These are phyloP conservation scores for Selene dorsalis DNA, from an alignment of 2,797 vertebrate species.

Conservation along the genomic window DNA sequence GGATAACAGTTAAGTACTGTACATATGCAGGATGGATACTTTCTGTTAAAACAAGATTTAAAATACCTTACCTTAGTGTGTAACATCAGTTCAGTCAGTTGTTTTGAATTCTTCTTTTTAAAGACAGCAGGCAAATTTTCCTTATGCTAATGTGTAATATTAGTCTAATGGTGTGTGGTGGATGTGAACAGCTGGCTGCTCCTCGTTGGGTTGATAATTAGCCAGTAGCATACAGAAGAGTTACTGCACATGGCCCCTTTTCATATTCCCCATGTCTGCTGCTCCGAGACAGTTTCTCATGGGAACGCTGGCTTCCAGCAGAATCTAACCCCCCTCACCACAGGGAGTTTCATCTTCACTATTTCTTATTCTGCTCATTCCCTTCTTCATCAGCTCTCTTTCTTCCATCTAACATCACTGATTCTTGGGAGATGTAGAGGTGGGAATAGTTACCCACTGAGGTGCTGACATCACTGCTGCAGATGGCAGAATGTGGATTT, in stretches of 20 bases:
- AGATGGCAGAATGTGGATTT: conserved; percentile 77
- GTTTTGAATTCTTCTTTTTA: conserved; percentile 4
- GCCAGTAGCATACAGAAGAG: conserved; percentile 56
- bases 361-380: conserved; percentile 52
- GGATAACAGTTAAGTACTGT: neutral
- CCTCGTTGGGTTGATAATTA: conserved; percentile 71
- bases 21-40: neutral
- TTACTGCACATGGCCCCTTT: conserved; percentile 41
- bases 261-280: conserved; percentile 40
- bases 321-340: conserved; percentile 55
- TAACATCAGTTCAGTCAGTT: conserved; percentile 25
- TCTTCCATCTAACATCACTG: conserved; percentile 54
- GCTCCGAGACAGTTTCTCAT: conserved; percentile 54
- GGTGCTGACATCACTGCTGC: conserved; percentile 71
- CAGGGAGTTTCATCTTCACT: conserved; percentile 62
- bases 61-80: neutral
- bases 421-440: conserved; percentile 60
- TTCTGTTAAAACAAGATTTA: neutral
- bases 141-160: conserved; percentile 58
- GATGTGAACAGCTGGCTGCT: conserved; percentile 66
- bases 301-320: conserved; percentile 55
- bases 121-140: conserved; percentile 17
- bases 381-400: conserved; percentile 63
- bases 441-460: conserved; percentile 70
- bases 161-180: conserved; percentile 64